phyloP scores from a whole-genome alignment of 2,113 vertebrate species.

The Ivindomyrus marchei region DNA sequence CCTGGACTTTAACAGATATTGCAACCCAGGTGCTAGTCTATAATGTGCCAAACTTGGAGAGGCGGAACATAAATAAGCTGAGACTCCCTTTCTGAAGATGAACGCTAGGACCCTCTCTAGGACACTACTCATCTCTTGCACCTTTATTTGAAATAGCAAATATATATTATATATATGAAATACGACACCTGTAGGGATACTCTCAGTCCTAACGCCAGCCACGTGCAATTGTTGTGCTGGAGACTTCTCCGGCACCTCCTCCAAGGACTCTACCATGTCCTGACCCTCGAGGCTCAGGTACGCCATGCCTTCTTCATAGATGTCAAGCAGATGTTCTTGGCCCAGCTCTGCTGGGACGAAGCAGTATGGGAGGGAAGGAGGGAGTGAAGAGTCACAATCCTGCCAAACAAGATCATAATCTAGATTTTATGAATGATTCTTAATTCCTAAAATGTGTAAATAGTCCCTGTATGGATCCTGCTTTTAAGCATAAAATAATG shows the following conservation, averaged over 20 bases:
- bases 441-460: neutral
- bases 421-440: neutral
- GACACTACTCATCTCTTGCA: neutral
- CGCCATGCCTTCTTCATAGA: conserved; percentile 90
- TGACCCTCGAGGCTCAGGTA: conserved; percentile 82
- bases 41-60: neutral
- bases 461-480: neutral
- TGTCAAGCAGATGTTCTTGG: conserved; percentile 74
- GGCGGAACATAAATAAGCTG: neutral
- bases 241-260: conserved; percentile 86
- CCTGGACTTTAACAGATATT: neutral
- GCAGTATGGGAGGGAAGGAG: neutral
- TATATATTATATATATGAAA: neutral
- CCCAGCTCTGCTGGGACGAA: conserved; percentile 64
- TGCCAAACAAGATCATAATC: neutral
- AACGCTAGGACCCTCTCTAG: neutral
- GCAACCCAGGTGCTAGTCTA: neutral
- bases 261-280: conserved; percentile 79
- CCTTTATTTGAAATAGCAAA: neutral
- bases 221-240: conserved; percentile 83
- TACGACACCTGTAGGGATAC: conserved; percentile 37
- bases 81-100: neutral
- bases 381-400: neutral
- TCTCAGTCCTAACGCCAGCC: conserved; percentile 87
- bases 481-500: neutral